Base-by-base conservation (phyloP, 2,888 invertebrate genomes). In the Arctia plantaginis region DNA sequence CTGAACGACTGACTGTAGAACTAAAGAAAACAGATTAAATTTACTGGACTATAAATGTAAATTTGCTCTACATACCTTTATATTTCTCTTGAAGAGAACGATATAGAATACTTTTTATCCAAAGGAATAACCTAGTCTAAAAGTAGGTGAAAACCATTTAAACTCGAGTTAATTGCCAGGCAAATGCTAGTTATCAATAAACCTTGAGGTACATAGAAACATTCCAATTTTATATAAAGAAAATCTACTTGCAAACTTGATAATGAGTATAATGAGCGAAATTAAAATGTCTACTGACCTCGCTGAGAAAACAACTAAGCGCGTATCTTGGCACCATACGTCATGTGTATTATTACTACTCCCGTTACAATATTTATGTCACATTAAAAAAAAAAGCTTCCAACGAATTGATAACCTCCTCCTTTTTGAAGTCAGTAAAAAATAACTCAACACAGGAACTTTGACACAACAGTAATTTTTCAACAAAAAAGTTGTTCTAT, bases 391-490 rank as follows among this genome's bases (percentile, higher is more conserved):
- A n/a, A n/a, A n/a, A n/a, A n/a, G n/a, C n/a, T n/a, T n/a, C n/a
- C n/a, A n/a, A n/a, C n/a, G n/a, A n/a, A n/a, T n/a, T n/a, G n/a
- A n/a, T n/a, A n/a, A n/a, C n/a, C n/a, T n/a, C n/a, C n/a, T n/a
- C n/a, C n/a, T n/a, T n/a, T n/a, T n/a, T n/a, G n/a, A n/a, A n/a
- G n/a, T n/a, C n/a, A n/a, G n/a, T n/a, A n/a, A n/a, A n/a, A 83
- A 76, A 77, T 77, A 82, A 72, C 77, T 75, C 73, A 65, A 62
- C 74, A 75, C 39, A 65, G 27, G 64, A 68, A 78, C 82, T 83
- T 85, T 85, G 82, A 83, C 85, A 77, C 69, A 15, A 66, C 59
- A 69, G 69, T 77, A 59, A 81, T 85, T 83, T 79, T 85, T 83
- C 76, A 79, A 77, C 47, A 71, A 80, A 69, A 77, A 72, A 35